Percentiles rank a stretch among this genome's conserved stretches.
These are phyloP conservation scores for Hyposoter dolosus DNA, from an alignment of 2,888 invertebrate genomes.

Conservation along the genomic window DNA sequence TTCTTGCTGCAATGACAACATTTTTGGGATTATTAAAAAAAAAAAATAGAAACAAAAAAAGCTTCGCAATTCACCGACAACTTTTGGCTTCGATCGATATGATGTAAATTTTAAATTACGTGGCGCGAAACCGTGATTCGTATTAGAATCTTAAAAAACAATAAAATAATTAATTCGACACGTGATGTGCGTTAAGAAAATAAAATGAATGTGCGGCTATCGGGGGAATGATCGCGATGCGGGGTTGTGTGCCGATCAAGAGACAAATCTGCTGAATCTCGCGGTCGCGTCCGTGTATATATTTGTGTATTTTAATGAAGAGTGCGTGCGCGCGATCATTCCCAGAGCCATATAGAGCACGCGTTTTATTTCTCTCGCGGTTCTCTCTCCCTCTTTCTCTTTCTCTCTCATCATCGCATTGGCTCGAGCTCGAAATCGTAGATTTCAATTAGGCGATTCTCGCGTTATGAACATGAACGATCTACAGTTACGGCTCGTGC, in stretches of 20 bases:
- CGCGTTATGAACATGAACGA: slow-evolving; percentile 63
- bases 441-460: slow-evolving; percentile 81
- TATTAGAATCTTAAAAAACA: neutral
- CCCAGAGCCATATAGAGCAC: slow-evolving; percentile 45
- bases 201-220: slow-evolving; percentile 39
- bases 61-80: no score
- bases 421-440: slow-evolving; percentile 79
- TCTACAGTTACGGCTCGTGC: slow-evolving; percentile 35
- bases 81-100: neutral
- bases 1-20: no score
- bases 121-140: no score
- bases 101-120: neutral
- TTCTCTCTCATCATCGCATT: slow-evolving; percentile 59
- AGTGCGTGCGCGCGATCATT: slow-evolving; percentile 58
- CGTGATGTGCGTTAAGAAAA: slow-evolving; percentile 5
- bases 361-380: slow-evolving; percentile 59
- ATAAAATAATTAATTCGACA: slow-evolving; percentile 8
- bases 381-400: slow-evolving; percentile 15
- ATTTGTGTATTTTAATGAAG: slow-evolving; percentile 53
- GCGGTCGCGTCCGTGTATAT: neutral
- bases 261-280: slow-evolving; percentile 32
- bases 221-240: slow-evolving; percentile 38
- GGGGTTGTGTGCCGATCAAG: slow-evolving; percentile 22
- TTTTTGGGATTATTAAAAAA: no score
- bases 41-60: no score